phyloP scores from a whole-genome alignment of 2,888 invertebrate genomes.

The Drosophila tripunctata region DNA sequence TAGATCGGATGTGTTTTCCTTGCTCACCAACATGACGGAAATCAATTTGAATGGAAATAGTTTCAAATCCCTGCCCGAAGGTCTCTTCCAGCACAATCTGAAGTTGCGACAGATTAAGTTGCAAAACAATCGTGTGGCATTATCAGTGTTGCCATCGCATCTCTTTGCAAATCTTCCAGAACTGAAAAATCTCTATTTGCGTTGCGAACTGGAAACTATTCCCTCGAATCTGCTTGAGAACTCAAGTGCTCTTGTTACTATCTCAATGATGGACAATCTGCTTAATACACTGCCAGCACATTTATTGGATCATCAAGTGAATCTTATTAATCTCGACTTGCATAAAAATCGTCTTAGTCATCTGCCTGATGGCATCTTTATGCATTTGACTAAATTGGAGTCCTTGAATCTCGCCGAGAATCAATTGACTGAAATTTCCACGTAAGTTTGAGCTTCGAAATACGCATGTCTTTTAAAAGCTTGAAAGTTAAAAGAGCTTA shows the following conservation, averaged over 20 bases:
- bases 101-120: conserved; percentile 86
- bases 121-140: conserved; percentile 86
- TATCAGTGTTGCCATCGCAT: conserved; percentile 86
- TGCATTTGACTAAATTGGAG: conserved; percentile 86
- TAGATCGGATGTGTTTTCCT: conserved; percentile 87
- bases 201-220: conserved; percentile 86
- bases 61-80: conserved; percentile 87
- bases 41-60: conserved; percentile 89
- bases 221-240: conserved; percentile 88
- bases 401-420: conserved; percentile 88
- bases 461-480: neutral
- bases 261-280: conserved; percentile 87
- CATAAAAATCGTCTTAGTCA: conserved; percentile 87
- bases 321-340: conserved; percentile 87
- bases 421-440: conserved; percentile 86
- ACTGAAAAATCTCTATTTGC: conserved; percentile 86
- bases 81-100: conserved; percentile 86
- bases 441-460: conserved; percentile 57
- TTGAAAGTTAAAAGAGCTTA: too few relatives aligned
- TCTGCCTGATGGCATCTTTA: conserved; percentile 87
- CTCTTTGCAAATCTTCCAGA: conserved; percentile 87
- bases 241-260: conserved; percentile 86
- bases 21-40: conserved; percentile 86
- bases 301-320: conserved; percentile 87
- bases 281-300: conserved; percentile 86